Evolutionary conservation across 2,888 invertebrate species (phyloP).

Genomic region (Autographa pulchrina): DNA sequence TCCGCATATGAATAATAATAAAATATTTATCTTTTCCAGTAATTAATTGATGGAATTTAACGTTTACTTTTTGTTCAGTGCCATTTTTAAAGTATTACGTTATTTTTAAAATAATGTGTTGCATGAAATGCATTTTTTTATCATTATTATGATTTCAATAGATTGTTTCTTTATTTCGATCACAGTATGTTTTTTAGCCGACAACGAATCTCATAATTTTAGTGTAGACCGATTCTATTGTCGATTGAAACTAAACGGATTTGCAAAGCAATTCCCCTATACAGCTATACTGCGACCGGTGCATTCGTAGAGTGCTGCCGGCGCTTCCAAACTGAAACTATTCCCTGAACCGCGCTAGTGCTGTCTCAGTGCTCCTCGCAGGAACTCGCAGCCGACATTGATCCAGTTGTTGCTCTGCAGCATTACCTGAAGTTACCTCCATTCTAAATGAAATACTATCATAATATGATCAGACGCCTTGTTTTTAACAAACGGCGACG

Average conservation of each 20-base stretch:
- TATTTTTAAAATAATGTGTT: conserved; percentile 86
- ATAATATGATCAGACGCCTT: conserved; percentile 35
- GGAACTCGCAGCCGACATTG: conserved; percentile 19
- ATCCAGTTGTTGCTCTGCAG: conserved; percentile 28
- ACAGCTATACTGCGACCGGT: conserved; percentile 65
- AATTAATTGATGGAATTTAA: conserved; percentile 72
- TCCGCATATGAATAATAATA: conserved; percentile 68
- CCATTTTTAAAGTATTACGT: conserved; percentile 87
- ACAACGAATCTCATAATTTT: conserved; percentile 85
- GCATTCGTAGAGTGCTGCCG: conserved; percentile 73
- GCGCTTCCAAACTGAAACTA: conserved; percentile 30
- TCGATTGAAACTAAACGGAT: conserved; percentile 72
- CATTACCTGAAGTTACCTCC: conserved; percentile 48
- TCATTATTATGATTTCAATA: conserved; percentile 67
- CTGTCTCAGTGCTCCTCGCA: conserved; percentile 29
- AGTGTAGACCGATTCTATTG: conserved; percentile 69
- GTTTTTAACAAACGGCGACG: conserved; percentile 42
- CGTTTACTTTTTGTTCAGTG: conserved; percentile 84
- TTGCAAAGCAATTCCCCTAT: conserved; percentile 82
- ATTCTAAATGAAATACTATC: conserved; percentile 31
- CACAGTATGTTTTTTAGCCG: conserved; percentile 63
- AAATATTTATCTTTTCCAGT: conserved; percentile 70
- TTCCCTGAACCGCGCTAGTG: conserved; percentile 26
- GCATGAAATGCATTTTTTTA: conserved; percentile 86
- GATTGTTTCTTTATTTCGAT: conserved; percentile 67